Conservation (phyloP, 2,797 vertebrate genomes). For the Varecia variegata region DNA sequence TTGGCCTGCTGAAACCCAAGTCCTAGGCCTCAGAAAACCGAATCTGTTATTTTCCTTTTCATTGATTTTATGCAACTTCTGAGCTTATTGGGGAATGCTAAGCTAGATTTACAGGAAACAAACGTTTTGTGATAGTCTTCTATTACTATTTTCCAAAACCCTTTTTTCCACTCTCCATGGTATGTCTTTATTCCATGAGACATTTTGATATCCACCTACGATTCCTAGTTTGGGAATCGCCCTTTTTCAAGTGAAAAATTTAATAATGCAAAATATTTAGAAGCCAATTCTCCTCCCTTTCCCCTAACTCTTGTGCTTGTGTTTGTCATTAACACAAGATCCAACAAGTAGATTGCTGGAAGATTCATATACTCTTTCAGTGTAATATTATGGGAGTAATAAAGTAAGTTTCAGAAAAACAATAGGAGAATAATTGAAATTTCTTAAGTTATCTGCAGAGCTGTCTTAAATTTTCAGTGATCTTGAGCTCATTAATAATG, state of each 20-base stretch:
- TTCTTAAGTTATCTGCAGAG: conserved; percentile 26
- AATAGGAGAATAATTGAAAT: conserved; percentile 2
- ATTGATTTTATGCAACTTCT: background rate
- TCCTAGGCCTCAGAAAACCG: background rate
- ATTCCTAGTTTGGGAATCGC: background rate
- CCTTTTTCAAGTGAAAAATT: conserved; percentile 35
- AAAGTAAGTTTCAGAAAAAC: background rate
- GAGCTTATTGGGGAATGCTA: background rate
- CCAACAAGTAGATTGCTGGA: background rate
- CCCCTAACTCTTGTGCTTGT: conserved; percentile 13
- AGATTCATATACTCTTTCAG: background rate
- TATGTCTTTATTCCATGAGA: background rate
- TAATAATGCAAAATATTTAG: conserved; percentile 32
- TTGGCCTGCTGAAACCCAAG: background rate
- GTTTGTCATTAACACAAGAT: conserved; percentile 14
- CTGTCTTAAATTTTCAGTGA: background rate
- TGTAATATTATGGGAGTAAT: background rate
- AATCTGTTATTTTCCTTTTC: background rate
- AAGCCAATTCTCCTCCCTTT: background rate
- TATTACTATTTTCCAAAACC: background rate
- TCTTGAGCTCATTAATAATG: background rate
- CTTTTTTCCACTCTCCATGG: background rate
- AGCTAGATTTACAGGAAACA: background rate
- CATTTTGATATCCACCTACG: background rate
- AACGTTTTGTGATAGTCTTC: background rate